Evolutionary conservation across 2,113 vertebrate species (phyloP).

Genomic region (Dasyurus viverrinus): DNA sequence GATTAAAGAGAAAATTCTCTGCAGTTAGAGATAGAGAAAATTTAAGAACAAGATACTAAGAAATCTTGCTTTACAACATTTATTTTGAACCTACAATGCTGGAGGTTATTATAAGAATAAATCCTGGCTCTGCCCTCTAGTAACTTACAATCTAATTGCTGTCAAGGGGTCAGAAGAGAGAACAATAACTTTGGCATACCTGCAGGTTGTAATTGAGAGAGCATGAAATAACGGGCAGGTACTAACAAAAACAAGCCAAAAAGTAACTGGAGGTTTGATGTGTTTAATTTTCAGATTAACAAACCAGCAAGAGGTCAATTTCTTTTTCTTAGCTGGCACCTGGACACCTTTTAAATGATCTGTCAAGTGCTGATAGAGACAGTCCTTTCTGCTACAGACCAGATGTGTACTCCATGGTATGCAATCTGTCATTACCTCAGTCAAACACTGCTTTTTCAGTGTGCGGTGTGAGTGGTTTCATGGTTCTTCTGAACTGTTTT

Average conservation of each 20-base stretch:
- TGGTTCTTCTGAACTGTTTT: background rate
- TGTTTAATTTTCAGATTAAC: background rate
- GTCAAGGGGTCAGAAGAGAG: background rate
- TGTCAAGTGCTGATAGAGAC: constrained; percentile 1
- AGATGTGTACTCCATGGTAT: background rate
- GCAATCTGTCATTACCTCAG: background rate
- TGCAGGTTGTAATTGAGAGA: background rate
- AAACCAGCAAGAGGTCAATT: background rate
- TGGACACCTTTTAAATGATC: background rate
- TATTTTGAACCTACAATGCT: background rate
- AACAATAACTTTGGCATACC: background rate
- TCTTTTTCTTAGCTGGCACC: background rate
- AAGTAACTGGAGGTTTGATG: background rate
- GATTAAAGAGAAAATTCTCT: background rate
- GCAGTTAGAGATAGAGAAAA: background rate
- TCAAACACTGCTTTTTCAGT: background rate
- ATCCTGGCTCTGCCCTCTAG: background rate
- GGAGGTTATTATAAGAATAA: background rate
- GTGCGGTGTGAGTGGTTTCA: background rate
- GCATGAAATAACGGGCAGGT: background rate
- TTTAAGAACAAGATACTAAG: too few relatives aligned
- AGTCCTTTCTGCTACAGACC: background rate
- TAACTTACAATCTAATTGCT: background rate
- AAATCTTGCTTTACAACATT: background rate
- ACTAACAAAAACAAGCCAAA: background rate